These are phyloP conservation scores for Tonatia bakeri DNA, from an alignment of 2,113 vertebrate genomes.

Conservation along the genomic window DNA sequence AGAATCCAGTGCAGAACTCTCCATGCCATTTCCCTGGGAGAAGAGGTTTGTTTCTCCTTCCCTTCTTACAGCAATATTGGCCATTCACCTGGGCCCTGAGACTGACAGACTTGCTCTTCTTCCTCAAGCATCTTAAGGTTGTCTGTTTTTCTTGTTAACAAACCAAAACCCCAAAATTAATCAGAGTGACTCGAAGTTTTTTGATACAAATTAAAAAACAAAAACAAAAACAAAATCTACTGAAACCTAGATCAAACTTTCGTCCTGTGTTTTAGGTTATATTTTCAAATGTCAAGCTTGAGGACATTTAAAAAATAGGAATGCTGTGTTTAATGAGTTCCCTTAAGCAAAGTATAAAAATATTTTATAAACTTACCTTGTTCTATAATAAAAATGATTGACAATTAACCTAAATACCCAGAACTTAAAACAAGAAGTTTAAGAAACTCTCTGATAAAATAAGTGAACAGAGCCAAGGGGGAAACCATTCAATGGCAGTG, in stretches of 20 bases:
- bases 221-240: neutral
- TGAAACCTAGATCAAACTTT: neutral
- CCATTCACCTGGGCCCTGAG: too few relatives aligned
- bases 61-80: neutral
- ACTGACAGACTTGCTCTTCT: neutral
- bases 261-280: neutral
- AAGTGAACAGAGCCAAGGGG: neutral
- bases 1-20: neutral
- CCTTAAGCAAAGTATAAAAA: neutral
- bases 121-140: neutral
- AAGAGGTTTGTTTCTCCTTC: neutral
- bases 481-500: neutral
- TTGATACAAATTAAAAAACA: neutral
- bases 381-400: neutral
- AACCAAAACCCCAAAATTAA: neutral
- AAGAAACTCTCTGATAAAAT: neutral
- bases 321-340: neutral
- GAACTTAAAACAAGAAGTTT: neutral
- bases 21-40: neutral
- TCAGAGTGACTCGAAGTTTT: neutral
- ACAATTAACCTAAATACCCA: neutral
- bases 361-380: neutral
- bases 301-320: neutral
- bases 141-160: neutral
- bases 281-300: neutral